Base-by-base conservation (phyloP, 2,888 invertebrate species). In the Melanotus villosus region DNA sequence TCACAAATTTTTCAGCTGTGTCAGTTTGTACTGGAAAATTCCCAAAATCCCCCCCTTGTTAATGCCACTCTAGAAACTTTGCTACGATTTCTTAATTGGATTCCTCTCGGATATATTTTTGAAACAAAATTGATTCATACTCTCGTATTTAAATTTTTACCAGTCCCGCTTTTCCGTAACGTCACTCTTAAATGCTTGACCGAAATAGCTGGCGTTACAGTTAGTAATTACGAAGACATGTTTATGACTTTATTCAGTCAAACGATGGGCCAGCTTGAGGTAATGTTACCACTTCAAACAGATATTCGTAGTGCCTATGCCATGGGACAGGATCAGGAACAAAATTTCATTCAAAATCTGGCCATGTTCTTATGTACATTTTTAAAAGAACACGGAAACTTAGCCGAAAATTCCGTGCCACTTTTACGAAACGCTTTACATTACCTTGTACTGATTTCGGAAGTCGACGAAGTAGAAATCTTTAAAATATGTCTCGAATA, bases 401-500 rank as follows among this genome's bases (percentile, higher is more conserved):
- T 96, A 50, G 92, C 95, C 43, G 97, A 97, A 82, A 93, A 93
- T 81, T 90, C 93, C 77, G 93, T 93, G 65, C 87, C 92, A 34
- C 90, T 91, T 68, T 86, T 98, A 52, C 89, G 94, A 82, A 95
- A 94, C 85, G 95, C 95, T 6, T 87, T 97, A 60, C 91, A 93
- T 75, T 97, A 96, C 83, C 89, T 97, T 76, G 93, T 96, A 6
- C 87, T 96, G 80, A 97, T 97, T 84, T 99, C 98, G 10, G 96
- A 98, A 87, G 99, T 99, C 1, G 99, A 99, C 77, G 99, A 99
- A 84, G 97, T 98, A 0, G 99, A 99, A 87, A 98, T 99, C 72
- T 99, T 99, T 85, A 99, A 99, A 88, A 99, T 99, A 75, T 99
- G 99, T 81, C 87, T 99, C 73, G 99, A 99, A 84, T 99, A 98